phyloP scores from a whole-genome alignment of 1,140 invertebrate genomes.

The Drosophila neocordata region DNA sequence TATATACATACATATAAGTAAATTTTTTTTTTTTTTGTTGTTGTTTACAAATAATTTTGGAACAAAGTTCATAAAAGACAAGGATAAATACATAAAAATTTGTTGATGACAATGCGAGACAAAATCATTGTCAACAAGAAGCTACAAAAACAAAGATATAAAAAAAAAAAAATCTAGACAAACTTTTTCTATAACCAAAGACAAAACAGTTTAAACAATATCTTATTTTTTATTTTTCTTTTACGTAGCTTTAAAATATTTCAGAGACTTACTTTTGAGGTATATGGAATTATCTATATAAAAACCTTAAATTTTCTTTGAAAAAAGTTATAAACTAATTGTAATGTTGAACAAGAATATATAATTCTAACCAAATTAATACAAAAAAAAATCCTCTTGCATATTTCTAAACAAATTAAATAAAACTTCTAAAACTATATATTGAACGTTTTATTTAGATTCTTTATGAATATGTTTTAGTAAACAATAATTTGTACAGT shows the following conservation, averaged over 20 bases:
- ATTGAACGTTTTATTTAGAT: slow-evolving; percentile 62
- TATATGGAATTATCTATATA: no score
- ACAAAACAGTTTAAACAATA: not conserved
- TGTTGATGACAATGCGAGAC: not conserved
- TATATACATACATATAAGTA: no score
- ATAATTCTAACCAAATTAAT: no score
- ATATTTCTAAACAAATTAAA: no score
- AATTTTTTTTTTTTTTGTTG: not conserved
- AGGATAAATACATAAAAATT: slow-evolving; percentile 10
- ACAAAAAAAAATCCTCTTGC: no score
- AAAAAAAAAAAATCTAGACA: not conserved
- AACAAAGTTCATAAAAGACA: slow-evolving; percentile 7
- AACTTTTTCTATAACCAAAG: not conserved
- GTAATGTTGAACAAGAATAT: no score
- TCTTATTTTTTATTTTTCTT: not conserved
- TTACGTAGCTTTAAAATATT: no score
- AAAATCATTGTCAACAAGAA: slow-evolving; percentile 3
- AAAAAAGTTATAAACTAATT: no score
- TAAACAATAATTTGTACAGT: slow-evolving; percentile 52
- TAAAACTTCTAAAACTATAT: no score
- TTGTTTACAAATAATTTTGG: not conserved
- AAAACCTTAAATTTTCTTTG: no score
- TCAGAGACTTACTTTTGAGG: no score
- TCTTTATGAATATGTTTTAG: slow-evolving; percentile 31
- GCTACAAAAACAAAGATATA: not conserved